A percentile compares a stretch with the other conserved stretches of the same genome.
Evolutionary conservation across 2,797 vertebrate species (phyloP).

Genomic region (Taenioides sp.): DNA sequence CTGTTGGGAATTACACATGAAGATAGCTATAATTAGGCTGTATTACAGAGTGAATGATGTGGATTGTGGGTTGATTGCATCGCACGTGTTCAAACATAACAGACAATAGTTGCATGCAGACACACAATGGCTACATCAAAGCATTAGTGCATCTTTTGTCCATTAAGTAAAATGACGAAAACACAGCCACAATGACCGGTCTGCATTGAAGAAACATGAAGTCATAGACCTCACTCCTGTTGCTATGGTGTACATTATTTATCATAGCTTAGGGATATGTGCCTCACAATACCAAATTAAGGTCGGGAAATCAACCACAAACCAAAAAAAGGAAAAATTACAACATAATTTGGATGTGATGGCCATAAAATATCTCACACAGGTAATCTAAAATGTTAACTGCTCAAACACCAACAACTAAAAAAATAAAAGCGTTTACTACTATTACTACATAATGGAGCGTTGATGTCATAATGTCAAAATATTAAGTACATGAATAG

Average conservation of each 20-base stretch:
- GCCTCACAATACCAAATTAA: not conserved
- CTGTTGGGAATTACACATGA: slow-evolving; percentile 62
- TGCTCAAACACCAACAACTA: too few relatives aligned
- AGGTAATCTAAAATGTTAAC: too few relatives aligned
- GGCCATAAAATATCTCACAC: not conserved
- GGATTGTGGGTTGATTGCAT: not conserved
- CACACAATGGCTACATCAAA: not conserved
- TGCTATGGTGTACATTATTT: slow-evolving; percentile 36
- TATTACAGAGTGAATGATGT: slow-evolving; percentile 13
- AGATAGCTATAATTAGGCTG: slow-evolving; percentile 25
- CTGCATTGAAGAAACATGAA: slow-evolving; percentile 29
- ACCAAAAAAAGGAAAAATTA: not conserved
- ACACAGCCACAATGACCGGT: slow-evolving; percentile 5
- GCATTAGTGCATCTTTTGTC: not conserved
- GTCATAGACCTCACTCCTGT: slow-evolving; percentile 33
- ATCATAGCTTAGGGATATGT: slow-evolving; percentile 40
- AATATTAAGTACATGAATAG: too few relatives aligned
- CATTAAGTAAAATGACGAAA: not conserved
- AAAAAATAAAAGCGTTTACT: too few relatives aligned
- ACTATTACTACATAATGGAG: too few relatives aligned
- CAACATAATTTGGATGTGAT: not conserved
- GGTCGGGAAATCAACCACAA: not conserved
- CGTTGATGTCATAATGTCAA: too few relatives aligned
- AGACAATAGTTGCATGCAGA: slow-evolving; percentile 2
- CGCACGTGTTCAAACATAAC: slow-evolving; percentile 2